phyloP scores from a whole-genome alignment of 2,797 vertebrate genomes.

The Poeciliopsis paucimaculata region DNA sequence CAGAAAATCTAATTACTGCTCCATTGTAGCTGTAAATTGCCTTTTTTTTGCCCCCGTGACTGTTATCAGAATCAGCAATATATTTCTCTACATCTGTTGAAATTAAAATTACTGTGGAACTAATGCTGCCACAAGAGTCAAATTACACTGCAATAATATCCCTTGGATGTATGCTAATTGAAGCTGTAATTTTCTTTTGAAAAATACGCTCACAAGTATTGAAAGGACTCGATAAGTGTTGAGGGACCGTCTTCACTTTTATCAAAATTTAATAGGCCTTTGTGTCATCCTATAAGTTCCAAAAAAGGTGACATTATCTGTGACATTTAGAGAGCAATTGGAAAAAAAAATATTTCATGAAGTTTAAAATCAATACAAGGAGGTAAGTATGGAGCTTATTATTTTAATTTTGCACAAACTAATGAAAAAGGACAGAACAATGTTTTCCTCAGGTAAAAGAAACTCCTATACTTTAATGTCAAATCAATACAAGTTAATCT shows the following conservation, averaged over 20 bases:
- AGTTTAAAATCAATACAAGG: slow-evolving; percentile 2
- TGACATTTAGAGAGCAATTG: slow-evolving; percentile 3
- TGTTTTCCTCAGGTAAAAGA: slow-evolving; percentile 21
- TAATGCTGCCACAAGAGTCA: slow-evolving; percentile 78
- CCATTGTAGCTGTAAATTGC: slow-evolving; percentile 78
- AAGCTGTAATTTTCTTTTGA: slow-evolving; percentile 69
- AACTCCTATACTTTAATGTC: slow-evolving; percentile 40
- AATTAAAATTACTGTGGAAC: slow-evolving; percentile 80
- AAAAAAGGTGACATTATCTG: slow-evolving; percentile 5
- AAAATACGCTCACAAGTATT: slow-evolving; percentile 52
- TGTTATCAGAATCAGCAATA: slow-evolving; percentile 66
- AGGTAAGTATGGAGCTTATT: slow-evolving; percentile 17
- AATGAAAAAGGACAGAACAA: slow-evolving; percentile 25
- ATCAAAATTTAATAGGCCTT: slow-evolving; percentile 43
- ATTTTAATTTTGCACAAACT: slow-evolving; percentile 4
- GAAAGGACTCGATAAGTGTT: slow-evolving; percentile 52
- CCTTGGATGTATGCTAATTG: slow-evolving; percentile 76
- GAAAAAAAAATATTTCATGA: slow-evolving; percentile 6
- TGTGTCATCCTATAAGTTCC: slow-evolving; percentile 28
- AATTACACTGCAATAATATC: slow-evolving; percentile 79
- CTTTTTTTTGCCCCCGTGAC: slow-evolving; percentile 65
- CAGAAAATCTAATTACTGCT: slow-evolving; percentile 80
- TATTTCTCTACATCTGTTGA: slow-evolving; percentile 73
- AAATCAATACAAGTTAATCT: slow-evolving; percentile 50
- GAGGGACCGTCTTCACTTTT: slow-evolving; percentile 38